phyloP scores from a whole-genome alignment of 1,140 invertebrate species.

The Drosophila subobscura region DNA sequence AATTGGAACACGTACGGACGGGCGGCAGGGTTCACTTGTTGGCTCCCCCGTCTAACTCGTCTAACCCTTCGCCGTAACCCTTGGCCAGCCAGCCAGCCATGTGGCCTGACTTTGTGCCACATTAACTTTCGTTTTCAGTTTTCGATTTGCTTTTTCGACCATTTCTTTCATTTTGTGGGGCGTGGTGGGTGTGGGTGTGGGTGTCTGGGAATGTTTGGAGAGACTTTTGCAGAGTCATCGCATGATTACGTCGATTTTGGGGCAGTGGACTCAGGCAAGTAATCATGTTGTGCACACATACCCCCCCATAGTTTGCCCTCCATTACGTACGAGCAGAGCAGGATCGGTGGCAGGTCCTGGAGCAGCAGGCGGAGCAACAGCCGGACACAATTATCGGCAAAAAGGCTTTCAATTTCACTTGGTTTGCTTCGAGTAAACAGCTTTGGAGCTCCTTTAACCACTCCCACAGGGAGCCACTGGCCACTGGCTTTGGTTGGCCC shows the following conservation, averaged over 20 bases:
- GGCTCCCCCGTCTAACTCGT: slow-evolving; percentile 54
- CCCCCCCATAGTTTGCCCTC: slow-evolving; percentile 15
- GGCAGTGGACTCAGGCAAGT: slow-evolving; percentile 42
- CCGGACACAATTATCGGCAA: slow-evolving; percentile 72
- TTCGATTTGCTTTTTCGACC: slow-evolving; percentile 14
- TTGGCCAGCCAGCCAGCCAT: slow-evolving; percentile 23
- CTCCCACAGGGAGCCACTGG: not conserved
- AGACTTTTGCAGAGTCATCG: slow-evolving; percentile 69
- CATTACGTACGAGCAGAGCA: not conserved
- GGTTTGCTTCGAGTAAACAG: slow-evolving; percentile 76
- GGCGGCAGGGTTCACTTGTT: slow-evolving; percentile 18
- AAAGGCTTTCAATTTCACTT: slow-evolving; percentile 77
- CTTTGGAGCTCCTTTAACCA: slow-evolving; percentile 42
- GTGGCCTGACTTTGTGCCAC: slow-evolving; percentile 34
- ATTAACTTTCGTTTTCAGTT: slow-evolving; percentile 71
- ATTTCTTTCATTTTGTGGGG: slow-evolving; percentile 5
- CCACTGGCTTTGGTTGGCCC: not conserved
- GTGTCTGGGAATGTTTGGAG: slow-evolving; percentile 28
- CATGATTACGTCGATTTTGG: slow-evolving; percentile 72
- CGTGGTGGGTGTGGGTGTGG: slow-evolving; percentile 16
- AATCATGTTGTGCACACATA: slow-evolving; percentile 63
- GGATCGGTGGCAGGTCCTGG: slow-evolving; percentile 10
- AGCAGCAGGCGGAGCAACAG: slow-evolving; percentile 13
- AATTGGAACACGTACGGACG: slow-evolving; percentile 69
- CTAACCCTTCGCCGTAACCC: slow-evolving; percentile 11